Evolutionary conservation across 2,797 vertebrate genomes (phyloP).

Genomic region (Spinibarbus caldwelli): DNA sequence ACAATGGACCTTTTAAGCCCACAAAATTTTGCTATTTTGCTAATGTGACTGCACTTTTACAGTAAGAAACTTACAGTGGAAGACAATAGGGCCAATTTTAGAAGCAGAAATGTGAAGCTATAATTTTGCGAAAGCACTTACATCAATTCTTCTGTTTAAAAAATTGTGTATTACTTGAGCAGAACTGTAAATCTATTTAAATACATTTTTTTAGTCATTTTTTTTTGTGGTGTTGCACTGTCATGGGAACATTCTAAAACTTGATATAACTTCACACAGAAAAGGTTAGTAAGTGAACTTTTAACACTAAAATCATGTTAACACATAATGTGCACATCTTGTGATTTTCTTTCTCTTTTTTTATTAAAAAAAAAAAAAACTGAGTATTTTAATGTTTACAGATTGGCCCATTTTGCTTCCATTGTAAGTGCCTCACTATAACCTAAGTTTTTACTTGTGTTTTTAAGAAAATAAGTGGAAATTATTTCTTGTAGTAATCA

Average conservation of each 20-base stretch:
- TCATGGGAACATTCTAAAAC: background rate
- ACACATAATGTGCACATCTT: background rate
- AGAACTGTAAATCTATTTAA: background rate
- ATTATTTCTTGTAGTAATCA: background rate
- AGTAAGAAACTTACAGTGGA: background rate
- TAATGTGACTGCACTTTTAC: background rate
- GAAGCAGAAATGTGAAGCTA: background rate
- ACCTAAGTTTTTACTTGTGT: background rate
- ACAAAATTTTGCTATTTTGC: background rate
- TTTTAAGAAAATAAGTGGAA: background rate
- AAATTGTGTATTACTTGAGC: background rate
- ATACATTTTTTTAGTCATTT: background rate
- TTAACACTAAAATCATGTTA: background rate
- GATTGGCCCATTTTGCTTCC: background rate
- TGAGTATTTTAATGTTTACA: background rate
- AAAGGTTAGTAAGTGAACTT: background rate
- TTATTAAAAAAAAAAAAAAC: too few relatives aligned
- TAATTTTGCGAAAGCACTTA: background rate
- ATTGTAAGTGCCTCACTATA: background rate
- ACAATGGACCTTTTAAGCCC: background rate
- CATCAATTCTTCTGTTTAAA: background rate
- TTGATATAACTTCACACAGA: background rate
- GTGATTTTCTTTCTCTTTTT: background rate
- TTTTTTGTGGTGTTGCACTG: background rate
- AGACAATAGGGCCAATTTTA: background rate